Evolutionary conservation across 2,888 invertebrate genomes (phyloP), one percentile per base, ranked within the genome.

Genomic region (Eudasyphora cyanicolor): DNA sequence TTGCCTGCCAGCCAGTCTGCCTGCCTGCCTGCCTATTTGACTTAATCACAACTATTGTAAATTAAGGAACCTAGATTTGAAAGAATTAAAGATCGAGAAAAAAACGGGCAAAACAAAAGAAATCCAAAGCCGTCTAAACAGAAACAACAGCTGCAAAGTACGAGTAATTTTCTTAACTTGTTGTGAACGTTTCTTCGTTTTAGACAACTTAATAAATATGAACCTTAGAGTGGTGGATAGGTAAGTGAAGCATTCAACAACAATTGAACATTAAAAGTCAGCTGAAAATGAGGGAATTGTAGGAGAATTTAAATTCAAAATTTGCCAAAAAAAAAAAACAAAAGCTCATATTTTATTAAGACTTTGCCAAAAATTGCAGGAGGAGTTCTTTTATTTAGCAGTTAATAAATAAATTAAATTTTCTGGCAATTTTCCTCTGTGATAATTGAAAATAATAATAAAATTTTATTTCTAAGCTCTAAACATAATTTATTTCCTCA

Each of bases 191-290:
- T 5, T 12, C 51, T 19, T 38, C 57, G 19, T 49, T 82, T 82
- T 64, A 82, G 82, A 79, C 82, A 82, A 82, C 79, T 82, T 82
- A 82, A 82, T 82, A 82, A 79, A 79, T 79, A 76, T 82, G 73
- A 82, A 82, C 76, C 76, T 79, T 79, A 76, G 51, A 8, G 51
- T 51, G 24, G 35, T 10, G n/a, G n/a, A n/a, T 45, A 45, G 8
- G 32, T 8, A n/a, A 32, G 32, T 32, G 32, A 4, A 4, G 32
- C 32, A n/a, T n/a, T 32, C 32, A 32, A 12, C n/a, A 45, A 45
- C 45, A 2, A 45, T 12, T 12, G 45, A n/a, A 45, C 45, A n/a
- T 4, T 45, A 12, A 45, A 45, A n/a, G n/a, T n/a, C n/a, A n/a
- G n/a, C n/a, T n/a, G n/a, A n/a, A n/a, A n/a, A n/a, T n/a, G n/a